Conservation (phyloP, 2,888 invertebrate genomes). For the Hypolimnas misippus region DNA sequence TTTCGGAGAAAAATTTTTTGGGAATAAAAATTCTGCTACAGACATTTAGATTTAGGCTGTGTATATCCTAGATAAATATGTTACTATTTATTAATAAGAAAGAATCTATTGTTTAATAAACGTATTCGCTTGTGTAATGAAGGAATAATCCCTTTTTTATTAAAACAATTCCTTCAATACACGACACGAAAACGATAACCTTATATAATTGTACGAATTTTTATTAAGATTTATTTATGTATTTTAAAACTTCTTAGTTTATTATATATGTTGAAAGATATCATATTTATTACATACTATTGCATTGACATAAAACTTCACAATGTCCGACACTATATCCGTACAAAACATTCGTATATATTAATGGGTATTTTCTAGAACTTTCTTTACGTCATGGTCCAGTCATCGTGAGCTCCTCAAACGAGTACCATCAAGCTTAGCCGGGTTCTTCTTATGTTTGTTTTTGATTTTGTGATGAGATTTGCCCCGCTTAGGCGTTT, state of each 20-base stretch:
- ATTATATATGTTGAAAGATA: conserved; percentile 10
- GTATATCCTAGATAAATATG: conserved; percentile 17
- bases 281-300: conserved; percentile 3
- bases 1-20: conserved; percentile 13
- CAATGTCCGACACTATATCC: neutral
- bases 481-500: conserved; percentile 58
- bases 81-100: conserved; percentile 22
- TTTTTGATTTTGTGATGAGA: conserved; percentile 60
- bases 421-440: conserved; percentile 64
- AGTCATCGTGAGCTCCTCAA: conserved; percentile 81
- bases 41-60: conserved; percentile 33
- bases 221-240: conserved; percentile 7
- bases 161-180: neutral
- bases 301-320: neutral
- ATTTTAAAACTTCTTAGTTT: conserved; percentile 1
- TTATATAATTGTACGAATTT: conserved; percentile 11
- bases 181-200: neutral
- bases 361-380: neutral
- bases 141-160: neutral
- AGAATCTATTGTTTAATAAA: conserved; percentile 15
- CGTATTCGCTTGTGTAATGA: neutral
- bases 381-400: conserved; percentile 42
- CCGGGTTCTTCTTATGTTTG: conserved; percentile 58
- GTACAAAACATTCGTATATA: neutral
- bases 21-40: conserved; percentile 26